phyloP scores from a whole-genome alignment of 2,888 invertebrate species.

The Synanthedon formicaeformis region DNA sequence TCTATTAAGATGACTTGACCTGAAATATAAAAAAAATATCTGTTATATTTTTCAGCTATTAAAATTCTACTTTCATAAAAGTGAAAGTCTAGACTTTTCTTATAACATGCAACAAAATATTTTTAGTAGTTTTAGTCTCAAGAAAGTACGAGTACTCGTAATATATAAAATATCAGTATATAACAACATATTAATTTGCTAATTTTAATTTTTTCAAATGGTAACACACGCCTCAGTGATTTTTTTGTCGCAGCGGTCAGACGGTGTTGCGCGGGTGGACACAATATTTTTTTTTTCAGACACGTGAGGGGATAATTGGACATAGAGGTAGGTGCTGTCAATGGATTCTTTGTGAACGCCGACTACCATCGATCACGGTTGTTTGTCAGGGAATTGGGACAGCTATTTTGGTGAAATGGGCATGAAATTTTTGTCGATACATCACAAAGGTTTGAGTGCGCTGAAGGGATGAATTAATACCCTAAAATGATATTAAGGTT shows the following conservation, averaged over 20 bases:
- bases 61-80: too few species aligned
- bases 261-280: slow-evolving; percentile 26
- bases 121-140: too few species aligned
- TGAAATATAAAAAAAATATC: too few species aligned
- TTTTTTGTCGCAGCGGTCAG: slow-evolving; percentile 24
- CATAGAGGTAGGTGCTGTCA: slow-evolving; percentile 34
- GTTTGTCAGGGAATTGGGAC: slow-evolving; percentile 35
- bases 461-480: slow-evolving; percentile 36
- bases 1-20: too few species aligned
- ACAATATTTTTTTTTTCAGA: slow-evolving; percentile 25
- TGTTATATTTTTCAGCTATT: too few species aligned
- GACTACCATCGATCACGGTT: slow-evolving; percentile 50
- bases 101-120: too few species aligned
- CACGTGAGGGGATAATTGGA: slow-evolving; percentile 46
- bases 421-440: slow-evolving; percentile 51
- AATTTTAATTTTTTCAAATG: too few species aligned
- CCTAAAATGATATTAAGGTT: slow-evolving; percentile 30
- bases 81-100: too few species aligned
- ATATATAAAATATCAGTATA: too few species aligned
- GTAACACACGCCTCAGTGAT: slow-evolving; percentile 3
- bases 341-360: slow-evolving; percentile 47
- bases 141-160: too few species aligned
- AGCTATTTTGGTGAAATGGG: slow-evolving; percentile 51
- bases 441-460: slow-evolving; percentile 42
- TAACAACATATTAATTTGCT: too few species aligned